Evolutionary conservation across 2,113 vertebrate species (phyloP), one percentile per base, ranked within the genome.

Genomic region (Leucopsar rothschildi): DNA sequence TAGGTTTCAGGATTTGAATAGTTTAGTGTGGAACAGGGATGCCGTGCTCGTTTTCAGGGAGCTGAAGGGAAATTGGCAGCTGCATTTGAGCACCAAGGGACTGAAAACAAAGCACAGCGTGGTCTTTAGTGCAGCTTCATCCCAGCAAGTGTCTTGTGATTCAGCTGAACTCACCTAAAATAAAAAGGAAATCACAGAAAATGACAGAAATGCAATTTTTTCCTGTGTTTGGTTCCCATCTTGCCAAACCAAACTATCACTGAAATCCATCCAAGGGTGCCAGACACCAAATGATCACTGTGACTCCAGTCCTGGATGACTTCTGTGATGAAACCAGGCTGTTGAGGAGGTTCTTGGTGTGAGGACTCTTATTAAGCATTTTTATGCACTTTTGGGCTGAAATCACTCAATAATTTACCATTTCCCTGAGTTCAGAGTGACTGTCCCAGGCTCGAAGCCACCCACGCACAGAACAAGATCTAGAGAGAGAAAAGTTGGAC

Each of bases 11-110:
- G 27, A 13, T 72, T 44, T 40, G 45, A n/a, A 17, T 10, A 5
- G 40, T 50, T 83, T 7, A 8, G 39, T 2, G 8, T 11, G 64
- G 73, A 39, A 20, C 69, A 75, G 49, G 3, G 2, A 35, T 56
- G 29, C 13, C 0, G 0, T 4, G 29, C 18, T 40, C 1, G 0
- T 50, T 83, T 63, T 9, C 64, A 33, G 77, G 72, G 52, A 84
- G 47, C 3, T 52, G 50, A 16, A 6, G 13, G 33, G 33, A 72
- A 76, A 44, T 24, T 9, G 3, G 23, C 55, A n/a, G 64, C 47
- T 59, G 28, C 44, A 0, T 33, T 29, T 1, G 3, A 76, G 50
- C 40, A 72, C 22, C 11, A 4, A 57, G 49, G 31, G 12, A 9
- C 40, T 19, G 1, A 69, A 60, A 56, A 16, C 17, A 57, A 65